These are phyloP conservation scores for Rhea americana DNA, from an alignment of 2,113 vertebrate species.

Conservation along the genomic window DNA sequence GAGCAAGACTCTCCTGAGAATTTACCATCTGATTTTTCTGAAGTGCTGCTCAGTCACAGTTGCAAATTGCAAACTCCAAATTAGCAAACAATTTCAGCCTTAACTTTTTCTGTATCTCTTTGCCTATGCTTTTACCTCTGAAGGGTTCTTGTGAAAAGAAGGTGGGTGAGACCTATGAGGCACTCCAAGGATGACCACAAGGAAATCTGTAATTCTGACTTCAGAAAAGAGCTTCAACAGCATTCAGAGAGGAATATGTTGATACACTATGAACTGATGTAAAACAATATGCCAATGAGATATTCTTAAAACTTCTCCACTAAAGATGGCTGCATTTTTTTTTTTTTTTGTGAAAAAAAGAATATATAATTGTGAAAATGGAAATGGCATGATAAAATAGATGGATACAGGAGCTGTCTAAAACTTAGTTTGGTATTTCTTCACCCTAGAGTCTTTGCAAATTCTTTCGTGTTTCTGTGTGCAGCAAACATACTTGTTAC, in stretches of 20 bases:
- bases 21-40: neutral
- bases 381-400: neutral
- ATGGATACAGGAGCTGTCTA: neutral
- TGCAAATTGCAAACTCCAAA: neutral
- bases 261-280: neutral
- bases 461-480: neutral
- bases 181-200: rapidly evolving
- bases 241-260: neutral
- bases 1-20: neutral
- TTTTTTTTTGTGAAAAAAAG: neutral
- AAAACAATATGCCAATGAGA: neutral
- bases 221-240: neutral
- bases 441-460: neutral
- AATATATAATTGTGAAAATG: neutral
- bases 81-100: neutral
- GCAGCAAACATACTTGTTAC: neutral
- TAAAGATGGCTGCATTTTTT: neutral
- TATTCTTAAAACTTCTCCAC: neutral
- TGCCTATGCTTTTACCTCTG: neutral
- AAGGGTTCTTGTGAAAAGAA: neutral
- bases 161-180: neutral
- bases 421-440: neutral
- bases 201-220: neutral
- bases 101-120: neutral
- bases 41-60: neutral